Conservation (phyloP, 2,888 invertebrate genomes). For the Globia sparganii region DNA sequence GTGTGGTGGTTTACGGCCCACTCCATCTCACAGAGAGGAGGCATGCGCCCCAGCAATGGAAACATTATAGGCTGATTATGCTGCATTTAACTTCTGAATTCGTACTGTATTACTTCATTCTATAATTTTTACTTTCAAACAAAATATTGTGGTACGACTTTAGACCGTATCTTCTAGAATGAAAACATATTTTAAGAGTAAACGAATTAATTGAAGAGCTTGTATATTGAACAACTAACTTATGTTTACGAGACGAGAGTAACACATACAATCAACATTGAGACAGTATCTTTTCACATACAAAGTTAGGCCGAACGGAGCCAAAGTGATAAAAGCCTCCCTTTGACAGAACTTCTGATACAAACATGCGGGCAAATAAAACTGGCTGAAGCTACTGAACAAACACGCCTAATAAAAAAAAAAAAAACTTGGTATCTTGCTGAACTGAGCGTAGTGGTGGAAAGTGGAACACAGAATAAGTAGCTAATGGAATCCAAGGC, state of each 20-base stretch:
- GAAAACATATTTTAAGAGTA: background rate
- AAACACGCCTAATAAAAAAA: slow-evolving; percentile 45
- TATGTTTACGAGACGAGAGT: background rate
- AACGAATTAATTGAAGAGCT: background rate
- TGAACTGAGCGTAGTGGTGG: slow-evolving; percentile 17
- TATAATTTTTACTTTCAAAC: background rate
- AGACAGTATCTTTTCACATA: background rate
- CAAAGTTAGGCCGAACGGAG: slow-evolving; percentile 20
- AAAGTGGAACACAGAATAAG: slow-evolving; percentile 14
- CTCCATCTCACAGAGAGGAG: too few species aligned
- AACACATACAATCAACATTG: slow-evolving; percentile 1
- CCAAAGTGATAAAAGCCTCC: slow-evolving; percentile 28
- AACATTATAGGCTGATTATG: too few species aligned
- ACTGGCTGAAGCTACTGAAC: slow-evolving; percentile 26
- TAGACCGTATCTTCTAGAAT: background rate
- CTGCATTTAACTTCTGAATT: background rate
- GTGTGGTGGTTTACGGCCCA: too few species aligned
- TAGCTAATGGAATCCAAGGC: slow-evolving; percentile 5
- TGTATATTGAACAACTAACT: background rate
- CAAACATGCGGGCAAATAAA: slow-evolving; percentile 56
- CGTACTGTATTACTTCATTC: background rate
- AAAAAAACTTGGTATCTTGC: slow-evolving; percentile 51
- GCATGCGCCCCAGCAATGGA: too few species aligned
- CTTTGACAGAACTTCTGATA: slow-evolving; percentile 36
- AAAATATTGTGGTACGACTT: background rate